Conservation (phyloP, 2,113 vertebrate genomes). For the Arizona elegans region DNA sequence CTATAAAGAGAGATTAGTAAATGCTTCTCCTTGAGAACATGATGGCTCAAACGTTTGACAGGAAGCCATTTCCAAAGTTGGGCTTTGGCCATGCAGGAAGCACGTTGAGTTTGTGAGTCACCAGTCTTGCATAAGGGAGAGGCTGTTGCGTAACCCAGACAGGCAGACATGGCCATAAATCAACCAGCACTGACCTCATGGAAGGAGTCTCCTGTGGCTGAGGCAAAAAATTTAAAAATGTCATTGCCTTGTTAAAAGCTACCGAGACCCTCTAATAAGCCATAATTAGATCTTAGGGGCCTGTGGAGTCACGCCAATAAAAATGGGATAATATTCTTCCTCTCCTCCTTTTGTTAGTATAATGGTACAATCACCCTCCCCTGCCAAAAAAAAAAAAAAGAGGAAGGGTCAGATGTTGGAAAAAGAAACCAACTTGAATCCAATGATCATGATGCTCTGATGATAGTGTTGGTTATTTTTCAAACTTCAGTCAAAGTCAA, state of each 20-base stretch:
- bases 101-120: not conserved
- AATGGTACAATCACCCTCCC: not conserved
- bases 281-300: not conserved
- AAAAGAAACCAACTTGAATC: not conserved
- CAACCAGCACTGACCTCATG: not conserved
- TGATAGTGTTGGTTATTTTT: not conserved
- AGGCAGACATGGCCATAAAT: not conserved
- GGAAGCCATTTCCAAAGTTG: not conserved
- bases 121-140: not conserved
- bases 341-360: constrained; percentile 1
- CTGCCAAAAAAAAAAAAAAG: not conserved
- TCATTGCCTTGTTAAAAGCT: not conserved
- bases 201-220: not conserved
- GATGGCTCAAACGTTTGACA: not conserved
- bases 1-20: not conserved
- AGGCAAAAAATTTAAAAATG: not conserved
- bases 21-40: not conserved
- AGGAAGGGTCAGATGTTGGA: not conserved
- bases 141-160: not conserved
- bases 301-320: not conserved
- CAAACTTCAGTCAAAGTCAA: too few relatives aligned
- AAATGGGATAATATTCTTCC: constrained; percentile 8
- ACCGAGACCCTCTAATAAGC: not conserved
- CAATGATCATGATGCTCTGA: not conserved
- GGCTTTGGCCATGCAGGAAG: not conserved